Percentiles rank a stretch among this genome's conserved stretches.
These are phyloP conservation scores for Eristalinus aeneus DNA, from an alignment of 2,888 invertebrate species.

Conservation along the genomic window DNA sequence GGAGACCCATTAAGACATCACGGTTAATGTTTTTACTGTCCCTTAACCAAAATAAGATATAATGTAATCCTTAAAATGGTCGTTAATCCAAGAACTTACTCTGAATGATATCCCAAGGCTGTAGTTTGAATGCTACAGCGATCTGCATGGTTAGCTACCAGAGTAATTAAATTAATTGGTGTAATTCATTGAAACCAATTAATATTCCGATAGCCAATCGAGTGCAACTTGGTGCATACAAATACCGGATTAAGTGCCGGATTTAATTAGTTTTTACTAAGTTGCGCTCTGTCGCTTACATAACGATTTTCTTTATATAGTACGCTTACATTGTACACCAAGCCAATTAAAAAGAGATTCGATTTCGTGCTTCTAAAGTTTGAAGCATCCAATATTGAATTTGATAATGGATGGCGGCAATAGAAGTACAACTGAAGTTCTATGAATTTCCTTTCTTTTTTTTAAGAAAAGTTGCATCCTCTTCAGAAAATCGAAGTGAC, in stretches of 20 bases:
- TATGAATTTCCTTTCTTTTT: conserved; percentile 1
- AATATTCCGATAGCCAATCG: background rate
- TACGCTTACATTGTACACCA: conserved; percentile 28
- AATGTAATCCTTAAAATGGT: background rate
- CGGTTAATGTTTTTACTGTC: background rate
- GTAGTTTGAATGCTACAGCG: background rate
- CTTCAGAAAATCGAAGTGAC: conserved; percentile 6
- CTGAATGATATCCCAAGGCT: background rate
- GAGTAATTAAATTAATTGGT: conserved; percentile 36
- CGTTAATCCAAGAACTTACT: background rate
- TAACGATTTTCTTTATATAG: background rate
- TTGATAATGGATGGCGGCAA: conserved; percentile 19
- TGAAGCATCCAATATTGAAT: conserved; percentile 25
- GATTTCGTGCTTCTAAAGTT: conserved; percentile 20
- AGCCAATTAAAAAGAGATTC: conserved; percentile 49
- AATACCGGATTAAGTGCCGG: conserved; percentile 10
- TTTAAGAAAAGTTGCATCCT: conserved; percentile 34
- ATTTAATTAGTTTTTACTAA: conserved; percentile 36
- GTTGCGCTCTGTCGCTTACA: background rate
- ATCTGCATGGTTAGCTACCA: background rate
- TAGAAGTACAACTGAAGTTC: conserved; percentile 24
- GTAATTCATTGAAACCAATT: conserved; percentile 31
- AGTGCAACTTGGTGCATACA: background rate
- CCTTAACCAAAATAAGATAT: background rate
- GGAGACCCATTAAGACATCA: background rate